A percentile compares a stretch with the other conserved stretches of the same genome.
Evolutionary conservation across 2,113 vertebrate genomes (phyloP).

Genomic region (Ciconia maguari): DNA sequence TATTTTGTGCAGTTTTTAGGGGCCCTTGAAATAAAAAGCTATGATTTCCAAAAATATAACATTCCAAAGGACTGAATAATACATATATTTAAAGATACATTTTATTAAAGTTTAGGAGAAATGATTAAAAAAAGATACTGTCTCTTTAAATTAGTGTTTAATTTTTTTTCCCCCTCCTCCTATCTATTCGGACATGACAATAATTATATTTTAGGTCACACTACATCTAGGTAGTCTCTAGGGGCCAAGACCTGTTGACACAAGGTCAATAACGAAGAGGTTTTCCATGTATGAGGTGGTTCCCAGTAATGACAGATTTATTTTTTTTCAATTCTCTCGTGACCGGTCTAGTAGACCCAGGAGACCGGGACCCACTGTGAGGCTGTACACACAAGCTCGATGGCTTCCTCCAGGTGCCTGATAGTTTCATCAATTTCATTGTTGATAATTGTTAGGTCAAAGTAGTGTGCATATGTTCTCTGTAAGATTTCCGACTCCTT

Average conservation of each 20-base stretch:
- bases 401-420: constrained; percentile 95
- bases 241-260: constrained; percentile 82
- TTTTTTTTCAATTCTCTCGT: constrained; percentile 48
- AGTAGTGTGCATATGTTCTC: constrained; percentile 98
- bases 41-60: constrained; percentile 87
- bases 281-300: constrained; percentile 78
- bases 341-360: constrained; percentile 91
- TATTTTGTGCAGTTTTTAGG: constrained; percentile 88
- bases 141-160: constrained; percentile 85
- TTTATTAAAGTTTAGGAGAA: constrained; percentile 85
- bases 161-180: constrained; percentile 77
- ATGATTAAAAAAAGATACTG: constrained; percentile 85
- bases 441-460: constrained; percentile 99
- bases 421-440: constrained; percentile 99
- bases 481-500: constrained; percentile 98
- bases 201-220: constrained; percentile 95
- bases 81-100: constrained; percentile 84
- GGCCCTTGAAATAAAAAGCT: constrained; percentile 86
- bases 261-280: constrained; percentile 80
- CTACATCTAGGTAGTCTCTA: constrained; percentile 90
- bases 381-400: constrained; percentile 93
- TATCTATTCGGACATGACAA: constrained; percentile 96
- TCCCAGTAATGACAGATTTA: constrained; percentile 73
- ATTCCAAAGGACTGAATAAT: constrained; percentile 84
- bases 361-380: constrained; percentile 98